Evolutionary conservation across 2,113 vertebrate genomes (phyloP), one percentile per base, ranked within the genome.

Genomic region (Vidua chalybeata): DNA sequence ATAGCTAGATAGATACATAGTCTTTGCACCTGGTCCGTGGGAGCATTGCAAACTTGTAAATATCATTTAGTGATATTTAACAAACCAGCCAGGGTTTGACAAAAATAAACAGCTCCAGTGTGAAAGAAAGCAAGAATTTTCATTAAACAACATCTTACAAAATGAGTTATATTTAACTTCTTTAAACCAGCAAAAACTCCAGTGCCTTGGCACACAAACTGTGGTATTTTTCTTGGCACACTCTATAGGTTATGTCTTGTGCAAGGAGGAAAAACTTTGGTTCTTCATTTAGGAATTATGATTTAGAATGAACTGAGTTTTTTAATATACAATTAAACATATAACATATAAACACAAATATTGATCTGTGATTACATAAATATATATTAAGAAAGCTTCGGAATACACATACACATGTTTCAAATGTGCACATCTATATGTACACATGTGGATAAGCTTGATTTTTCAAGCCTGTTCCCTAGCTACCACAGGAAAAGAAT

Each of bases 1-100:
- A 45, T 28, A 89, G 39, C 68, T 52, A 89, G 26, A 77, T 28
- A 84, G 6, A 92, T 61, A 67, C 78, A 46, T 43, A 41, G 52
- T 87, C 51, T 59, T 87, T 87, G 79, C 96, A 96, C 93, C 88
- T 96, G 94, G 56, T 90, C 68, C 27, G 92, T 97, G 86, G 92
- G 96, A 95, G 86, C 73, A 28, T 6, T 78, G 76, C 85, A 87
- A 89, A 90, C 73, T 93, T 89, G 88, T 87, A 97, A 96, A 97
- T 97, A 97, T 93, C 94, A 95, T 93, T 95, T 94, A 90, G 93
- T 94, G 94, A 81, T 96, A 96, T 96, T 96, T 97, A 96, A 95
- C 87, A 96, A 97, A 95, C 73, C 76, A 95, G 64, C 64, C 64
- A 87, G 73, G 66, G 28, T 61, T 61, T 79, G 93, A 93, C 76